phyloP scores from a whole-genome alignment of 2,797 vertebrate genomes.

The Gambelia wislizenii region DNA sequence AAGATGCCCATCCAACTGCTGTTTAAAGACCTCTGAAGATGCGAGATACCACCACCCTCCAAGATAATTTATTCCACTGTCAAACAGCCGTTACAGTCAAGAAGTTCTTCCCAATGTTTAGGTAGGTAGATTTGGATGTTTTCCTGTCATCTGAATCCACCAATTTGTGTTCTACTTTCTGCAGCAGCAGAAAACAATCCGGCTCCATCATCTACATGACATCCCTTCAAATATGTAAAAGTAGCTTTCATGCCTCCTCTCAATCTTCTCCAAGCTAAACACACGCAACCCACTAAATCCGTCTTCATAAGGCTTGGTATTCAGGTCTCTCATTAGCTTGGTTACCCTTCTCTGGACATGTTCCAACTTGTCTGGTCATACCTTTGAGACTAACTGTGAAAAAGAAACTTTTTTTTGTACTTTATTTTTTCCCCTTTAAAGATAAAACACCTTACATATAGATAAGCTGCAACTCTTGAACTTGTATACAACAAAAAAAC shows the following conservation, averaged over 20 bases:
- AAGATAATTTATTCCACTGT: not conserved
- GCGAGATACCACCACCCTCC: not conserved
- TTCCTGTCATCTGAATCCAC: not conserved
- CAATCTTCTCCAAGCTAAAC: not conserved
- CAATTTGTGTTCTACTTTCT: not conserved
- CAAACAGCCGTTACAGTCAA: not conserved
- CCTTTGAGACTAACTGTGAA: too few species aligned
- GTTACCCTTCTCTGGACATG: too few species aligned
- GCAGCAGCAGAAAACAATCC: not conserved
- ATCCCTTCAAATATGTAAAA: not conserved
- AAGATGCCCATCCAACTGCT: too few species aligned
- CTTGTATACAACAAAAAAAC: too few species aligned
- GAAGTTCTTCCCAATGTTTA: not conserved
- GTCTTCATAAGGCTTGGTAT: not conserved
- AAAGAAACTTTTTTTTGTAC: too few species aligned
- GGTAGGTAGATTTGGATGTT: too few species aligned
- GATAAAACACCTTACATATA: too few species aligned
- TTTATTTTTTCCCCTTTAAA: too few species aligned
- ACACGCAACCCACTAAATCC: not conserved
- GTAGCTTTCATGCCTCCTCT: not conserved
- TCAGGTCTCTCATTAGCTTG: too few species aligned
- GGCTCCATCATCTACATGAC: not conserved
- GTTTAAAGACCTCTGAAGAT: not conserved
- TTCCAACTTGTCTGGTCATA: too few species aligned
- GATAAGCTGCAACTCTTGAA: too few species aligned